Evolutionary conservation across 2,797 vertebrate species (phyloP), one percentile per base, ranked within the genome.

Genomic region (Syngnathus acus): DNA sequence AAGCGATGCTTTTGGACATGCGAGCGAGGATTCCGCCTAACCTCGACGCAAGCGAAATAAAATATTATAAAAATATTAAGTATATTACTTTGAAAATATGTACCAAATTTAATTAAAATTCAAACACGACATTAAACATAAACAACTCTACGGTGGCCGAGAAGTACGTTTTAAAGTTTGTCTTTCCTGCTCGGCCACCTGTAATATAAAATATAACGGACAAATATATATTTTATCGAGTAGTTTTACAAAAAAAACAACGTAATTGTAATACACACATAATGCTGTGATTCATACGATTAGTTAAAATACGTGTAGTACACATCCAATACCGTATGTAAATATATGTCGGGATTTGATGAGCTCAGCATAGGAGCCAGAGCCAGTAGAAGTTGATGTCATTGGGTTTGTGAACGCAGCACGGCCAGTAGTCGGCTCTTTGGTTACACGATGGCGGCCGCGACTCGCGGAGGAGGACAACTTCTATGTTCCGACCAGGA

Each of bases 371-470:
- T 32, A 32, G 32, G 32, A 32, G 32, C 32, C 32, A 32, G 32
- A 51, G 54, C 38, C 51, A 61, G 59, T 9, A 14, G 38, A 23
- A 65, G 78, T 53, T 47, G 62, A 63, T 68, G 69, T 73, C 58
- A 68, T 61, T 21, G 58, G 1, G 58, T 42, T 19, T 19, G 1
- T 61, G 38, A 61, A 61, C 17, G 64, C 64, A 65, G 14, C 48
- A 38, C 50, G 6, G 42, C 6, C 23, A 21, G 66, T 76, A 78
- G 80, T 82, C 81, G 86, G 79, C 83, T 78, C 81, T 89, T 75
- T 80, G 68, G 73, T 83, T 86, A 73, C 89, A 89, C 84, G 89
- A 92, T 92, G 91, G 91, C 89, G 87, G 84, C 85, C 17, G 32
- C 69, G 78, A 81, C 86, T 82, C 78, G 78, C 84, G 86, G 84